phyloP scores from a whole-genome alignment of 2,797 vertebrate genomes.

The Champsocephalus gunnari region DNA sequence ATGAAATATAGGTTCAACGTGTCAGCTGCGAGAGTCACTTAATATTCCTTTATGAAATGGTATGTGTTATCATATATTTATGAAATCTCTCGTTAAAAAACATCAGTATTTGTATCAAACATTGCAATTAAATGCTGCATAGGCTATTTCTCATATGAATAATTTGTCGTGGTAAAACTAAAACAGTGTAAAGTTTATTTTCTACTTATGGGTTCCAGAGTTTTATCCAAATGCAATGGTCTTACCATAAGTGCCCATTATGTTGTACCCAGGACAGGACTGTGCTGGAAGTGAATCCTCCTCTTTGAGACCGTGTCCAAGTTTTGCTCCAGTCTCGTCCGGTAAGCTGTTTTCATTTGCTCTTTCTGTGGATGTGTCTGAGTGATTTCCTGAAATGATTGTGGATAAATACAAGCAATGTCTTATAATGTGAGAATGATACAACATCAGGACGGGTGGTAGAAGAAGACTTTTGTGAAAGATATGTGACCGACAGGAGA shows the following conservation, averaged over 20 bases:
- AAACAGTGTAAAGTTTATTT: background rate
- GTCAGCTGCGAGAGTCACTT: background rate
- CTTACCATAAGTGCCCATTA: background rate
- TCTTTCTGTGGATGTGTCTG: constrained; percentile 1
- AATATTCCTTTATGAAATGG: background rate
- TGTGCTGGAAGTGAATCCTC: background rate
- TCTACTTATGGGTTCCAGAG: background rate
- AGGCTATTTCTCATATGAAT: too few relatives aligned
- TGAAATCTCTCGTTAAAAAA: background rate
- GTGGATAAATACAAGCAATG: constrained; percentile 4
- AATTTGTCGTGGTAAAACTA: too few relatives aligned
- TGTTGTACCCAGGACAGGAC: constrained; percentile 1
- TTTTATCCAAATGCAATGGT: background rate
- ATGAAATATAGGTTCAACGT: background rate
- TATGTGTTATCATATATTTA: background rate
- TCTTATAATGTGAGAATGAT: background rate
- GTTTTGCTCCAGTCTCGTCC: background rate
- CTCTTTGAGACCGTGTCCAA: background rate
- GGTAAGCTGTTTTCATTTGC: constrained; percentile 6
- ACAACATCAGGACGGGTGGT: background rate
- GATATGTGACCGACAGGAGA: background rate
- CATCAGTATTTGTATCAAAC: too few relatives aligned
- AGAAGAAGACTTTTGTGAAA: constrained; percentile 2
- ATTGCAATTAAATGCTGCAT: too few relatives aligned
- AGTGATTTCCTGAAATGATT: constrained; percentile 8